Percentiles rank a stretch among this genome's conserved stretches.
Evolutionary conservation across 2,888 invertebrate species (phyloP).

Genomic region (Crossocerus cetratus): DNA sequence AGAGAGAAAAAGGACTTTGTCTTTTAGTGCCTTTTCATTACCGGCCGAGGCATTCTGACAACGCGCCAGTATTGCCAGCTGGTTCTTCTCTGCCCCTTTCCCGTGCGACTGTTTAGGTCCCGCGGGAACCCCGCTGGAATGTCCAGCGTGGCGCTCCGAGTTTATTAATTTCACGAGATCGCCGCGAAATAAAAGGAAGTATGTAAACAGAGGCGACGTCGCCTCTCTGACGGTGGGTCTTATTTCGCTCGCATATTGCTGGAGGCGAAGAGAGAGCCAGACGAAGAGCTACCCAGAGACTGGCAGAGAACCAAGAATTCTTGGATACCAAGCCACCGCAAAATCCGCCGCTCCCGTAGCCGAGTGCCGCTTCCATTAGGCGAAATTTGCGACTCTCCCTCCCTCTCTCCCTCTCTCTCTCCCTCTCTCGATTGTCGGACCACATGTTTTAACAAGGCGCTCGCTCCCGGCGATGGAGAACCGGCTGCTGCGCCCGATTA

Average conservation of each 20-base stretch:
- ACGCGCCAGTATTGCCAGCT: no score
- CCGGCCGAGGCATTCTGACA: no score
- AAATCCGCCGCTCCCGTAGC: conserved; percentile 33
- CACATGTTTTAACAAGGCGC: background rate
- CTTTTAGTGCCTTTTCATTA: no score
- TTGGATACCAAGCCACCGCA: conserved; percentile 22
- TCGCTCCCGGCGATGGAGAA: background rate
- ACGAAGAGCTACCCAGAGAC: background rate
- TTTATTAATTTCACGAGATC: conserved; percentile 9
- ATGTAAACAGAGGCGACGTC: conserved; percentile 22
- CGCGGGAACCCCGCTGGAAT: no score
- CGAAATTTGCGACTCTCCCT: conserved; percentile 29
- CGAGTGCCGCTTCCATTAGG: conserved; percentile 42
- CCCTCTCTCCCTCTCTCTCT: no score
- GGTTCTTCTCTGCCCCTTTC: no score
- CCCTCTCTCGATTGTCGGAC: background rate
- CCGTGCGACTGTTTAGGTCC: no score
- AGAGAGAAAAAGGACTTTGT: no score
- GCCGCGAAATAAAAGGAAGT: background rate
- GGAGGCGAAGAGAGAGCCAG: no score
- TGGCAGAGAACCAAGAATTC: conserved; percentile 19
- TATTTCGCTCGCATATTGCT: background rate
- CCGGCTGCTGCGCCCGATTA: background rate
- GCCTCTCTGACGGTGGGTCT: background rate
- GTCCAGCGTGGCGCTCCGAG: background rate